Conservation (phyloP, 2,113 vertebrate species). For the Gallinago undulata region DNA sequence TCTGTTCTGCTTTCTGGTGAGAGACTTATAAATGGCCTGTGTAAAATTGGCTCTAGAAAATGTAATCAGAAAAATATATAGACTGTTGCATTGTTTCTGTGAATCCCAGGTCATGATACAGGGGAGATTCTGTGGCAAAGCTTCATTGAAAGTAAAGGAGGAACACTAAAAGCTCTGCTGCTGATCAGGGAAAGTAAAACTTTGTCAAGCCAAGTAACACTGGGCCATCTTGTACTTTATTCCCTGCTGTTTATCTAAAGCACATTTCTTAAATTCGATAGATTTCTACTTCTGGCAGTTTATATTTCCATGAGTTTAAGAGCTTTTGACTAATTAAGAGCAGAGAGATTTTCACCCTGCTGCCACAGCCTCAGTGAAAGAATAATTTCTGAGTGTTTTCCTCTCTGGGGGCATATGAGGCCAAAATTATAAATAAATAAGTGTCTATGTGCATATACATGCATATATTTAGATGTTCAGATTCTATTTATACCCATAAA, state of each 20-base stretch:
- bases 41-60: constrained; percentile 24
- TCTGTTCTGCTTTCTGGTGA: constrained; percentile 22
- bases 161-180: not conserved
- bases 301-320: constrained; percentile 12
- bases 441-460: not conserved
- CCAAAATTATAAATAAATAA: not conserved
- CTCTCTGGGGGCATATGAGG: not conserved
- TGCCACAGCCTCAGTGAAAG: not conserved
- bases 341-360: constrained; percentile 1
- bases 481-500: not conserved
- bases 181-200: not conserved
- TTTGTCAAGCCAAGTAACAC: not conserved
- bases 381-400: not conserved
- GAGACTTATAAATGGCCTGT: not conserved
- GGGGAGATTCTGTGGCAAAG: not conserved
- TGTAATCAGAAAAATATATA: constrained; percentile 6
- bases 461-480: not conserved
- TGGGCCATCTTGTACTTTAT: not conserved
- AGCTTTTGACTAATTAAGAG: constrained; percentile 56
- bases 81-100: constrained; percentile 14
- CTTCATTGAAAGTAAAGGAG: constrained; percentile 27
- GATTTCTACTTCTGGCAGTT: constrained; percentile 36
- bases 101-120: not conserved
- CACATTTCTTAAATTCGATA: constrained; percentile 25
- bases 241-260: constrained; percentile 41